These are phyloP conservation scores for Bursaphelenchus okinawaensis DNA, from an alignment of 2,888 invertebrate species.

Conservation along the genomic window DNA sequence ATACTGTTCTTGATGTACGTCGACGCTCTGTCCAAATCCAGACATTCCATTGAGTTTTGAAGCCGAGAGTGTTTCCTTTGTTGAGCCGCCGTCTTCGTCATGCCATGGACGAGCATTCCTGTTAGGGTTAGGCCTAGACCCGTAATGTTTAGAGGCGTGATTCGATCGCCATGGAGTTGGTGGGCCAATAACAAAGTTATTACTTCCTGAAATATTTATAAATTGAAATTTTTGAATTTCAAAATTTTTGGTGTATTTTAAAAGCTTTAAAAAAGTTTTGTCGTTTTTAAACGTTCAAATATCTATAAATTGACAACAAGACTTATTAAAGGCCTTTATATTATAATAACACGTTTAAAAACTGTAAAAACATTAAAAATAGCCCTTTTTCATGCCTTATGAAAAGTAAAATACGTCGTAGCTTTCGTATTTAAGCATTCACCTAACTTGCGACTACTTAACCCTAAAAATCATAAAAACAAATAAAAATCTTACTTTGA, in stretches of 20 bases:
- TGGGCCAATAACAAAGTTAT: constrained; percentile 83
- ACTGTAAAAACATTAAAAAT: no score
- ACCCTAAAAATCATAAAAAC: background rate
- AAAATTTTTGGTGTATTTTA: background rate
- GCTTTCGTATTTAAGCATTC: background rate
- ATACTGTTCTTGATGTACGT: no score
- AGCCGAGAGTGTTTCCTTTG: constrained; percentile 8
- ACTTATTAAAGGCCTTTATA: no score
- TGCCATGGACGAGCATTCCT: constrained; percentile 67
- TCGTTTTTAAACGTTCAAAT: background rate
- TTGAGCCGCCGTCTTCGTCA: constrained; percentile 8
- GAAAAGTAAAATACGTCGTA: no score
- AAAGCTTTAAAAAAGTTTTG: constrained; percentile 1
- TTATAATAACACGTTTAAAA: no score
- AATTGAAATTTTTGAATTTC: constrained; percentile 12
- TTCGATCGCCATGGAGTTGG: constrained; percentile 76
- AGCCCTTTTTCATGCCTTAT: no score
- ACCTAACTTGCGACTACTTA: background rate
- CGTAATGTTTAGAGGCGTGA: constrained; percentile 74
- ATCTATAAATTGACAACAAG: background rate
- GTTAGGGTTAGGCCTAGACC: constrained; percentile 80
- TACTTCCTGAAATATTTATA: constrained; percentile 70
- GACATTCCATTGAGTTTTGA: constrained; percentile 2
- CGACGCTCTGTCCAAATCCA: constrained; percentile 7
- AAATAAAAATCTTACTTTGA: constrained; percentile 65